These are phyloP conservation scores for Calidris pugnax DNA, from an alignment of 2,113 vertebrate species.

Conservation along the genomic window DNA sequence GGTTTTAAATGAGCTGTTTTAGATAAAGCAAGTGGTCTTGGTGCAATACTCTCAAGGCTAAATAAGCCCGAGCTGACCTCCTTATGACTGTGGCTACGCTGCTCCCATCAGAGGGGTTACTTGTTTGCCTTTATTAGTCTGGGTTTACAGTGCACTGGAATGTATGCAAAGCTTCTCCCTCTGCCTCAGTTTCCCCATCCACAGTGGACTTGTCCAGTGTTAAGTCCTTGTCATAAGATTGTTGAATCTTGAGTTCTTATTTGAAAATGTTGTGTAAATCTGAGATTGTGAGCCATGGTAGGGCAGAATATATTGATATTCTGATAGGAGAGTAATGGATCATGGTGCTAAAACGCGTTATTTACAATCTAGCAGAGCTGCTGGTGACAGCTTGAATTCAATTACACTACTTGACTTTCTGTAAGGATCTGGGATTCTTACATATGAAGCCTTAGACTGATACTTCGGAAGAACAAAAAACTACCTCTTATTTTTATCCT, in stretches of 20 bases:
- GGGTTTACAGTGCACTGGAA: neutral
- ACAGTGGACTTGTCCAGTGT: neutral
- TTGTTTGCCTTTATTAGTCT: neutral
- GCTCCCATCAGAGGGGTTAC: neutral
- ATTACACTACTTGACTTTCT: neutral
- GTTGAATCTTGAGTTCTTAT: neutral
- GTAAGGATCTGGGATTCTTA: neutral
- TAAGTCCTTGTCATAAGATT: neutral
- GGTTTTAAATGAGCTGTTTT: neutral
- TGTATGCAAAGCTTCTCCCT: neutral
- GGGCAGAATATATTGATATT: neutral
- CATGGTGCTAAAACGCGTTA: neutral
- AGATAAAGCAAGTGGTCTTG: neutral
- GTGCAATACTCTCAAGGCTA: neutral
- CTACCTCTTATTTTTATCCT: neutral
- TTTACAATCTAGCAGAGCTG: neutral
- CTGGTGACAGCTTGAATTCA: neutral
- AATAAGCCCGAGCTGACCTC: neutral
- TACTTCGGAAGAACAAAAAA: neutral
- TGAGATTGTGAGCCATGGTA: neutral
- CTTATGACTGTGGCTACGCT: rapidly evolving
- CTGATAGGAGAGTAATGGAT: neutral
- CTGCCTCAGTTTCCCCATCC: neutral
- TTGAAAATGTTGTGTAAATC: neutral
- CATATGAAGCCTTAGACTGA: neutral